Conservation (phyloP, 2,113 vertebrate genomes). For the Hirundichthys speculiger region DNA sequence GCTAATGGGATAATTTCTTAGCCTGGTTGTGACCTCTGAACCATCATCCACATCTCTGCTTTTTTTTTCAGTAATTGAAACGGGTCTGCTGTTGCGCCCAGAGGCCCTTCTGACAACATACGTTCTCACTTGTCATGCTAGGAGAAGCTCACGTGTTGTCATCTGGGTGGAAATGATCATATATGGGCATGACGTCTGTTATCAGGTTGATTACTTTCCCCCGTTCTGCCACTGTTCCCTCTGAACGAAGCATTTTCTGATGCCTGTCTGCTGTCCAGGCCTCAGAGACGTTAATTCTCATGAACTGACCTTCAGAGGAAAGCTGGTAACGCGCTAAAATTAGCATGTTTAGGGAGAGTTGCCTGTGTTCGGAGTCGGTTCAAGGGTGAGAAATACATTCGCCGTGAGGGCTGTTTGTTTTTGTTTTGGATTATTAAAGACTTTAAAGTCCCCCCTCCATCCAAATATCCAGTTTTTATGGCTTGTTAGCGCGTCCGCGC, state of each 20-base stretch:
- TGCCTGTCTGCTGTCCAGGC: conserved; percentile 8
- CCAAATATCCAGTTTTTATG: too few species aligned
- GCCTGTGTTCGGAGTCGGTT: conserved; percentile 18
- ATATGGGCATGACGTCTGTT: conserved; percentile 16
- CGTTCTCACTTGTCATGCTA: not conserved
- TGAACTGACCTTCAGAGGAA: conserved; percentile 46
- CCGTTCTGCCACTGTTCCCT: not conserved
- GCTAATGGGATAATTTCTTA: conserved; percentile 39
- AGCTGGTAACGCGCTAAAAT: conserved; percentile 38
- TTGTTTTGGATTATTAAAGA: not conserved
- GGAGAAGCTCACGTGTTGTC: conserved; percentile 10
- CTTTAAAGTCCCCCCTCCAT: too few species aligned
- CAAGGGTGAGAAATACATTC: conserved; percentile 13
- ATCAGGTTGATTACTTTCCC: conserved; percentile 21
- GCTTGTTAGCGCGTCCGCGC: too few species aligned
- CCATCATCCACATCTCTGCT: conserved; percentile 14
- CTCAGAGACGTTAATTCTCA: conserved; percentile 37
- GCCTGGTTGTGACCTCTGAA: conserved; percentile 25
- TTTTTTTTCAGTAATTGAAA: conserved; percentile 27
- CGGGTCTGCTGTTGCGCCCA: conserved; percentile 7
- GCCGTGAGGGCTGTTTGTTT: too few species aligned
- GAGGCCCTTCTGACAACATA: conserved; percentile 10
- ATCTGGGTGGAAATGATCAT: conserved; percentile 5
- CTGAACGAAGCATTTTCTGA: conserved; percentile 17
- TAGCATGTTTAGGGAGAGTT: conserved; percentile 22